Evolutionary conservation across 2,113 vertebrate genomes (phyloP), one percentile per base, ranked within the genome.

Genomic region (Aldabrachelys gigantea): DNA sequence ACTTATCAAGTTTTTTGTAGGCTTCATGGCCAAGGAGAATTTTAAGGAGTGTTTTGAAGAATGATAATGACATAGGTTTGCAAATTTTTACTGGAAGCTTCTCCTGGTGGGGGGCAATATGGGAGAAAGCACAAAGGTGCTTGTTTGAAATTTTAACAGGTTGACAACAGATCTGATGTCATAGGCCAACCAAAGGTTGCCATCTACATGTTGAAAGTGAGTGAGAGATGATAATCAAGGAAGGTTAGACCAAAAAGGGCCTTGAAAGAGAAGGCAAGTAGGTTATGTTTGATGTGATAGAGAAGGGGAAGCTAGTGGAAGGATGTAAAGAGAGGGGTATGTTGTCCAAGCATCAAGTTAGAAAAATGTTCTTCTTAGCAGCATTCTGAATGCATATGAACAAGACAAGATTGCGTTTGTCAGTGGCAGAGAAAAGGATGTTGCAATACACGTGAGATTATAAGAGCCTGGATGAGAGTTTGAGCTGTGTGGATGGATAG

Each of bases 31-130:
- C 96, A 96, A 94, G 91, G 87, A 82, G 90, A 96, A 96, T 97
- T 95, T 97, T 95, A 94, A 96, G 90, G 85, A 96, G 93, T 92
- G 85, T 97, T 95, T 53, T 96, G 95, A 93, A 91, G 65, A 78
- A 93, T 96, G 96, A 96, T 96, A 94, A 96, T 90, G 94, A 96
- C 96, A 97, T 96, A 96, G 89, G 88, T 80, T 50, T 97, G 94
- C 89, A 90, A 92, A 53, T 91, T 96, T 95, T 95, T 91, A 57
- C 86, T 93, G 94, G 95, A 85, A 94, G 78, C 94, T 96, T 94
- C 94, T 29, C 27, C 57, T 62, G 57, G 8, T 10, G 25, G 94
- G 94, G 89, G 94, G 78, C 59, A 86, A 91, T 96, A 97, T 91
- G 96, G 96, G 96, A 94, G 92, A 96, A 95, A 96, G 96, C 95